Evolutionary conservation across 2,888 invertebrate genomes (phyloP), one percentile per base, ranked within the genome.

Genomic region (Platerodrilus igneus): DNA sequence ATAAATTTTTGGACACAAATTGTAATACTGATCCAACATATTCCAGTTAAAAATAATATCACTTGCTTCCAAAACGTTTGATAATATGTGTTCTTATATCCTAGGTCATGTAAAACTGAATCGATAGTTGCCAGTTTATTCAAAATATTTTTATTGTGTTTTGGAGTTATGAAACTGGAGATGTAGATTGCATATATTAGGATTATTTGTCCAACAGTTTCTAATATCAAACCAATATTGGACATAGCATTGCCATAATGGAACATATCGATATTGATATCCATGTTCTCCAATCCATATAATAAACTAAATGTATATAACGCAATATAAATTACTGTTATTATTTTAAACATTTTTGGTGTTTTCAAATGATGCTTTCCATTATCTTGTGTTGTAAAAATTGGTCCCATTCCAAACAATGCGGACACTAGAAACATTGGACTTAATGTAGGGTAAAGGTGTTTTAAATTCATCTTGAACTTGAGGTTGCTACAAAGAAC

Each of bases 171-270:
- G 10, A 45, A 36, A 20, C 31, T 40, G 18, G 32, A 34, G 20
- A 45, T 22, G 15, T 41, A 41, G 16, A 41, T 36, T 2, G 17
- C 23, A 15, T 45, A 45, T n/a, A 40, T 25, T 16, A 41, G 15
- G n/a, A 45, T n/a, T 16, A 45, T 38, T 32, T 44, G 44, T 14
- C 44, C 44, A 10, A 44, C 6, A 2, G 31, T 8, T 26, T 44
- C 44, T 8, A 44, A 25, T 5, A 26, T 29, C 5, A 39, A 8
- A 11, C 44, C 44, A 17, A 44, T 44, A 15, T 32, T 44, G 3
- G 40, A 39, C 32, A 44, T 44, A 18, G 44, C 30, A 37, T 44
- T 44, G n/a, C 36, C 36, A 19, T 37, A 29, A 28, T 37, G 37
- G 10, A 7, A 28, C 2, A 32, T 32, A 19, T 22, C 33, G 2